phyloP scores from a whole-genome alignment of 2,797 vertebrate genomes.

The Heteromormyrus szaboi region DNA sequence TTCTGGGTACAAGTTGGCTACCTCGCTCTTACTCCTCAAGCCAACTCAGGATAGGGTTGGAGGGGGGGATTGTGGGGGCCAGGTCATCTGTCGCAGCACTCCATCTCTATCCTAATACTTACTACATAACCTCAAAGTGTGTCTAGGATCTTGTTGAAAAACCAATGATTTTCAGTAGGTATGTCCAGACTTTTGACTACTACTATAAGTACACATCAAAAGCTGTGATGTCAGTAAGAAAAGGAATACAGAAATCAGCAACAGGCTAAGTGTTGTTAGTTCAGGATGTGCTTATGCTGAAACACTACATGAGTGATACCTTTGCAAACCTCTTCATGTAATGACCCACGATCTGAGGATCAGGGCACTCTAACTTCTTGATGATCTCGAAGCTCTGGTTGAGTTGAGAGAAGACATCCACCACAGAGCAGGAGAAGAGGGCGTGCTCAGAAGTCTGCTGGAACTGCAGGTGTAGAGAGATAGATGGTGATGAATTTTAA shows the following conservation, averaged over 20 bases:
- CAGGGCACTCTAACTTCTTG: conserved; percentile 93
- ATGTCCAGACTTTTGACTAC: not conserved
- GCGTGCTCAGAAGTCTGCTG: conserved; percentile 96
- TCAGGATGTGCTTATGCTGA: not conserved
- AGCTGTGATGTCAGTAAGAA: not conserved
- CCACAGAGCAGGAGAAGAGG: conserved; percentile 95
- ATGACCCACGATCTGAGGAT: conserved; percentile 93
- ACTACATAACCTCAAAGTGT: not conserved
- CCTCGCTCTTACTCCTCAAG: not conserved
- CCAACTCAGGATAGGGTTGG: not conserved
- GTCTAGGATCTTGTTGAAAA: not conserved
- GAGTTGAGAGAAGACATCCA: conserved; percentile 96
- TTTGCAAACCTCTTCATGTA: conserved; percentile 97
- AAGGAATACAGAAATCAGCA: not conserved
- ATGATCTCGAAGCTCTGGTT: conserved; percentile 99
- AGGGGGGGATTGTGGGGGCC: not conserved
- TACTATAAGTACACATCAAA: not conserved
- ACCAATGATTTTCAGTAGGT: not conserved
- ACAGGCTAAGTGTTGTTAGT: not conserved
- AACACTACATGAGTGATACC: conserved; percentile 52
- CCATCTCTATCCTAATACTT: not conserved
- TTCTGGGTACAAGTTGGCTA: not conserved
- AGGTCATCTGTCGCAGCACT: not conserved
- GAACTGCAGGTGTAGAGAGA: conserved; percentile 64
- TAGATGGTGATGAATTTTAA: conserved; percentile 12